These are phyloP conservation scores for Nothocercus nigrocapillus DNA, from an alignment of 2,113 vertebrate species.

Conservation along the genomic window DNA sequence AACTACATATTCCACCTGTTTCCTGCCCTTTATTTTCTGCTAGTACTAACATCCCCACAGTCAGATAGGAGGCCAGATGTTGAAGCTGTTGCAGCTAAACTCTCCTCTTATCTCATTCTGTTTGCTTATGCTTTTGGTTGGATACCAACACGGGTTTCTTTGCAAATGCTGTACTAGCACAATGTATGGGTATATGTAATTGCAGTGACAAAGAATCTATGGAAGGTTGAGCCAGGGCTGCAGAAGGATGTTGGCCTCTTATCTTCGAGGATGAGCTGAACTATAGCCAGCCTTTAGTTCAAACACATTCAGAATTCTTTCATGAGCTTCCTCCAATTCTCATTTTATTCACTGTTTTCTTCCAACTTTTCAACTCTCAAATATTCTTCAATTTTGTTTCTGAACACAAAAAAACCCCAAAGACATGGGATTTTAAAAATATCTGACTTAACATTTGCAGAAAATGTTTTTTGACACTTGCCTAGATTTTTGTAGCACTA, in stretches of 20 bases:
- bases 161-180: not conserved
- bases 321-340: not conserved
- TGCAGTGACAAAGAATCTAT: not conserved
- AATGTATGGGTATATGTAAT: not conserved
- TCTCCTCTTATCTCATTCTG: accelerated
- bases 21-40: not conserved
- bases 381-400: not conserved
- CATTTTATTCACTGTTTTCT: not conserved
- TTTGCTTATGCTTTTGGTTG: not conserved
- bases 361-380: not conserved
- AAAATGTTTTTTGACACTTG: not conserved
- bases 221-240: accelerated
- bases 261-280: not conserved
- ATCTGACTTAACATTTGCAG: not conserved
- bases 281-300: not conserved
- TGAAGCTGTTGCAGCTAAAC: not conserved
- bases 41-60: not conserved
- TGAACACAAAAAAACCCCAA: not conserved
- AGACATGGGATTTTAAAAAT: not conserved
- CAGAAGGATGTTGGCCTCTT: not conserved
- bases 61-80: not conserved
- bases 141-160: not conserved
- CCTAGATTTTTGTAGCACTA: not conserved
- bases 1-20: not conserved
- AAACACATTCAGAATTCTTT: not conserved